Evolutionary conservation across 1,140 invertebrate species (phyloP).

Genomic region (Arion vulgaris): DNA sequence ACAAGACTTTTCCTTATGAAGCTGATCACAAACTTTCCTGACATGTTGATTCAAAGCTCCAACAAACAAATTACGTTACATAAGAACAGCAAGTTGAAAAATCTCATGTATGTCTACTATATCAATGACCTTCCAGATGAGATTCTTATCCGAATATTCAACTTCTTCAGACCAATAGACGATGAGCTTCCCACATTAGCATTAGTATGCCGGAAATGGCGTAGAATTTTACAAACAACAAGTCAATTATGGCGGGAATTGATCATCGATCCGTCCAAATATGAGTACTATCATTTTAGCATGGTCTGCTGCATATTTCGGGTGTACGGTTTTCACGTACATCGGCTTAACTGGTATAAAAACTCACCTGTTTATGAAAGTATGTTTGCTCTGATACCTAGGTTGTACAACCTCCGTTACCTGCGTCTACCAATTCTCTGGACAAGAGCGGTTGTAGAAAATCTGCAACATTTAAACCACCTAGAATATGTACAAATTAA

Average conservation of each 20-base stretch:
- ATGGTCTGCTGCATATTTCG: constrained; percentile 60
- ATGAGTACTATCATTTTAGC: constrained; percentile 57
- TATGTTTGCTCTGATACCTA: constrained; percentile 59
- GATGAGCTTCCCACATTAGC: constrained; percentile 58
- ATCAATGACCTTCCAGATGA: constrained; percentile 62
- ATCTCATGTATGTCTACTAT: background rate
- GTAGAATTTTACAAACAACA: constrained; percentile 50
- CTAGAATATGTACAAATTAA: constrained; percentile 64
- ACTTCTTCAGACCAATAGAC: constrained; percentile 59
- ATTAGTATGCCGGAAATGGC: constrained; percentile 63
- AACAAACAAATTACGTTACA: background rate
- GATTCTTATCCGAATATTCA: constrained; percentile 58
- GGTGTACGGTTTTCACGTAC: constrained; percentile 62
- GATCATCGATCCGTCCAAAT: constrained; percentile 56
- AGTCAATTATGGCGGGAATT: constrained; percentile 60
- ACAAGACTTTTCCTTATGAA: constrained; percentile 23
- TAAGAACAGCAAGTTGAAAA: constrained; percentile 5
- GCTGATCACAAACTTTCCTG: background rate
- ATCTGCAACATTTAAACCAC: constrained; percentile 44
- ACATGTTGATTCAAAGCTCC: constrained; percentile 26
- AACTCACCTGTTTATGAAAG: constrained; percentile 63
- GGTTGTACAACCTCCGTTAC: constrained; percentile 54
- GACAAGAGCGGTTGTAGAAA: constrained; percentile 58
- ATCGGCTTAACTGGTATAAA: constrained; percentile 61
- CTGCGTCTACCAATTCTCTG: constrained; percentile 64